Evolutionary conservation across 2,888 invertebrate genomes (phyloP).

Genomic region (Operophtera brumata): DNA sequence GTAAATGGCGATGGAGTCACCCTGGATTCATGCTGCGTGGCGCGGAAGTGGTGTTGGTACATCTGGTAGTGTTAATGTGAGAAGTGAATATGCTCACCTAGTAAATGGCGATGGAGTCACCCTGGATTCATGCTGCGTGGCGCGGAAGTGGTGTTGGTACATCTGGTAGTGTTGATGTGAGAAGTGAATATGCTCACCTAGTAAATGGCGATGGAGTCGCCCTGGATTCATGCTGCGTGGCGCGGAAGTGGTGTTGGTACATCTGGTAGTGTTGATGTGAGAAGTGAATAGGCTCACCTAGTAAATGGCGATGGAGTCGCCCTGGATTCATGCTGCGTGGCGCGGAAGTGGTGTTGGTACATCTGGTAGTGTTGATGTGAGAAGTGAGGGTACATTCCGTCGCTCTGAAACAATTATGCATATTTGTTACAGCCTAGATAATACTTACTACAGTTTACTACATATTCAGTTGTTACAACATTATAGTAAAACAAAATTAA

Average conservation of each 20-base stretch:
- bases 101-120: too few species aligned
- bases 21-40: too few species aligned
- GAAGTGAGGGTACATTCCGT: conserved; percentile 76
- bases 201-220: conserved; percentile 69
- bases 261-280: conserved; percentile 77
- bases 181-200: conserved; percentile 45
- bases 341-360: conserved; percentile 77
- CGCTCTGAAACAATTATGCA: conserved; percentile 58
- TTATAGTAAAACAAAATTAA: too few species aligned
- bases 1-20: too few species aligned
- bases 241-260: conserved; percentile 77
- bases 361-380: conserved; percentile 77
- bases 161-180: too few species aligned
- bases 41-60: too few species aligned
- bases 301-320: conserved; percentile 69
- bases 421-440: not conserved
- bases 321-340: conserved; percentile 71
- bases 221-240: conserved; percentile 71
- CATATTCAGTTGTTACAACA: too few species aligned
- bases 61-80: too few species aligned
- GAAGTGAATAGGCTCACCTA: conserved; percentile 57
- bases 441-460: too few species aligned
- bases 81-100: too few species aligned
- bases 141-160: too few species aligned
- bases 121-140: too few species aligned